Evolutionary conservation across 2,113 vertebrate species (phyloP).

Genomic region (Bufo bufo): DNA sequence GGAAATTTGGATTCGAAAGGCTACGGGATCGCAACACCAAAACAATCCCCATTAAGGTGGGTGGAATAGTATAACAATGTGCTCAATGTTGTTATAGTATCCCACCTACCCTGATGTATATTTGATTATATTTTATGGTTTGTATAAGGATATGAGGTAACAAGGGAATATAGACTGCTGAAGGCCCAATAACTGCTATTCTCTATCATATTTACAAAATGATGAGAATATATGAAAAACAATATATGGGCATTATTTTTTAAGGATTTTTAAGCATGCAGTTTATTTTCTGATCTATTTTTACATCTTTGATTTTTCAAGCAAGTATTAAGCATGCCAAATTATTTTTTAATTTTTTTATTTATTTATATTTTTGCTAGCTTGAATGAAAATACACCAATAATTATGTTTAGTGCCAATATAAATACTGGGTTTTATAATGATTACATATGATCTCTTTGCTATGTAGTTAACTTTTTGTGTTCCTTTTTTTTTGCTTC

Average conservation of each 20-base stretch:
- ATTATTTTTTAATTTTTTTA: slow-evolving; percentile 55
- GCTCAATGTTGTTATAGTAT: slow-evolving; percentile 99
- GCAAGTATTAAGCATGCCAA: slow-evolving; percentile 69
- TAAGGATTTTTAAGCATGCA: slow-evolving; percentile 60
- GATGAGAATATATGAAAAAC: slow-evolving; percentile 53
- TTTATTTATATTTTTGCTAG: slow-evolving; percentile 7
- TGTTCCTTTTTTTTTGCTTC: slow-evolving; percentile 90
- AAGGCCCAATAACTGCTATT: slow-evolving; percentile 58
- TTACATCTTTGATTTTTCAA: slow-evolving; percentile 68
- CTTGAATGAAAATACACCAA: slow-evolving; percentile 42
- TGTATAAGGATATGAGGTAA: slow-evolving; percentile 97
- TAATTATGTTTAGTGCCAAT: slow-evolving; percentile 58
- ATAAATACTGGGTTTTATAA: slow-evolving; percentile 65
- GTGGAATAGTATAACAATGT: slow-evolving; percentile 99
- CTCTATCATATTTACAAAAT: slow-evolving; percentile 57
- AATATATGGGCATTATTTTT: slow-evolving; percentile 68
- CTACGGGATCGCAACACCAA: slow-evolving; percentile 99
- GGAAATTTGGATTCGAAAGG: slow-evolving; percentile 99
- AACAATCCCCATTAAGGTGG: slow-evolving; percentile 99
- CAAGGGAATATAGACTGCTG: slow-evolving; percentile 66
- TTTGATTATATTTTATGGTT: slow-evolving; percentile 97
- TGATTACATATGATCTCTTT: slow-evolving; percentile 65
- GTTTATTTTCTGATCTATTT: slow-evolving; percentile 60
- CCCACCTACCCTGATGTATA: slow-evolving; percentile 99
- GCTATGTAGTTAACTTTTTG: slow-evolving; percentile 88